phyloP scores from a whole-genome alignment of 2,888 invertebrate genomes.

The Metacarcinus magister region DNA sequence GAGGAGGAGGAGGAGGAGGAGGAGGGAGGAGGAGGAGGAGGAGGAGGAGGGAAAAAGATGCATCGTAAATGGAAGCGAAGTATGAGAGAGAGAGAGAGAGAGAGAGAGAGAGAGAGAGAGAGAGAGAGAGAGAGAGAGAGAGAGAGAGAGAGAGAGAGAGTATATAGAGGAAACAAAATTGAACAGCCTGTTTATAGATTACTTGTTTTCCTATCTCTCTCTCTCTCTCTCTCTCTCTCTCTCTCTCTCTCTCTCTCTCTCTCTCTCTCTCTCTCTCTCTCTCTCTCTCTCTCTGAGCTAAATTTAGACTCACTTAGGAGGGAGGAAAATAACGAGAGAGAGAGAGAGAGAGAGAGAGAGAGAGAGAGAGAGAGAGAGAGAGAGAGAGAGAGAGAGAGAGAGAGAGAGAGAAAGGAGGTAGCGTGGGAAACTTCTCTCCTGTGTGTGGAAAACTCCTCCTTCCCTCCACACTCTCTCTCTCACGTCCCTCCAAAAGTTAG shows the following conservation, averaged over 20 bases:
- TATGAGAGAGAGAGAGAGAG: not conserved
- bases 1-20: not conserved
- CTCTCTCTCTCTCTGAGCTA: slow-evolving; percentile 55
- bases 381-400: slow-evolving; percentile 17
- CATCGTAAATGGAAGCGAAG: not conserved
- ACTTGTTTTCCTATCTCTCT: slow-evolving; percentile 43
- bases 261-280: slow-evolving; percentile 64
- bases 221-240: slow-evolving; percentile 65
- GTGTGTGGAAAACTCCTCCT: not conserved
- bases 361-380: slow-evolving; percentile 39
- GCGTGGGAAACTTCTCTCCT: not conserved
- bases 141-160: not conserved
- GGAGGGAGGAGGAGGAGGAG: not conserved
- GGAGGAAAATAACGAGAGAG: not conserved
- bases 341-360: slow-evolving; percentile 12
- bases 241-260: slow-evolving; percentile 65
- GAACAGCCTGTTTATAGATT: too few species aligned
- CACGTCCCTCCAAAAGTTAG: not conserved
- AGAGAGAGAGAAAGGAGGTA: not conserved
- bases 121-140: slow-evolving; percentile 26
- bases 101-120: slow-evolving; percentile 37
- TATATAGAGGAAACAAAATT: not conserved
- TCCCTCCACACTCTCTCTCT: not conserved
- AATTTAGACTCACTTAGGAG: not conserved
- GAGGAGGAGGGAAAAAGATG: not conserved